Percentiles rank a stretch among this genome's conserved stretches.
Evolutionary conservation across 2,888 invertebrate genomes (phyloP).

Genomic region (Lamellibrachia satsuma): DNA sequence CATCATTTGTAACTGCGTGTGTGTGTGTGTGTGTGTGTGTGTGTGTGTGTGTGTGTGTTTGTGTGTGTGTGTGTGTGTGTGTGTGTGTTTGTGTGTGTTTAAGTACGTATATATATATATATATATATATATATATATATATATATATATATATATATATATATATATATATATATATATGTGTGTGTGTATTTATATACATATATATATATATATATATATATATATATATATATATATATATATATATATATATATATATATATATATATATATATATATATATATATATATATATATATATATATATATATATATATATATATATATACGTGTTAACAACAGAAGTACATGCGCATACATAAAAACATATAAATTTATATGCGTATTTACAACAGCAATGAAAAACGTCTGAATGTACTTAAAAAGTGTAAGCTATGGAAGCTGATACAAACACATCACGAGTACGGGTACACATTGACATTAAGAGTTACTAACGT

Average conservation of each 20-base stretch:
- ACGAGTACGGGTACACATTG: no score
- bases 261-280: not conserved
- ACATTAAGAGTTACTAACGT: no score
- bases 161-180: not conserved
- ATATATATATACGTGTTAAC: not conserved
- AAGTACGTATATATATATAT: no score
- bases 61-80: not conserved
- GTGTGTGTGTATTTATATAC: not conserved
- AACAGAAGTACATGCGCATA: no score
- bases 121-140: not conserved
- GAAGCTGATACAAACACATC: no score
- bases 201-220: not conserved
- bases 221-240: not conserved
- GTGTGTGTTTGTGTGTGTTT: not conserved
- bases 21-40: not conserved
- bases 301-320: not conserved
- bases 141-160: not conserved
- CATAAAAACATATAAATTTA: no score
- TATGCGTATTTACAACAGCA: no score
- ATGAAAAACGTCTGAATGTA: no score
- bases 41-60: not conserved
- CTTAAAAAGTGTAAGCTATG: no score
- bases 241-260: not conserved
- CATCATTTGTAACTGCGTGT: not conserved
- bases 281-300: not conserved